phyloP scores from a whole-genome alignment of 2,113 vertebrate genomes.

The Gasterosteus aculeatus region DNA sequence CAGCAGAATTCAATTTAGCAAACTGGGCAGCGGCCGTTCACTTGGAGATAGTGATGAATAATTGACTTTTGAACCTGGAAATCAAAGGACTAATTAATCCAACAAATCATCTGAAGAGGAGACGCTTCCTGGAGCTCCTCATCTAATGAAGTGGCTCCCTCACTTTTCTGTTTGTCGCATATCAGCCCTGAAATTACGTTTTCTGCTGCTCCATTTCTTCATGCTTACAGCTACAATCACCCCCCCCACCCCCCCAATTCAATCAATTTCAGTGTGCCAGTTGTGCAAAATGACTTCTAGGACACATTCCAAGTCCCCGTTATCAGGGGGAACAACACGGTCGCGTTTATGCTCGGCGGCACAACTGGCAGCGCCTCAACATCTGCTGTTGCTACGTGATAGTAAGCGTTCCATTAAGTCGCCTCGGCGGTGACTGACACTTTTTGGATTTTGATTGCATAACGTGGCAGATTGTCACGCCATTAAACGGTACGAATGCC shows the following conservation, averaged over 20 bases:
- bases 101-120: not conserved
- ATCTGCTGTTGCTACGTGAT: slow-evolving; percentile 59
- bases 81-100: slow-evolving; percentile 26
- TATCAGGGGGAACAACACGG: slow-evolving; percentile 45
- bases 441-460: too few relatives aligned
- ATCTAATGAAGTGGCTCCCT: not conserved
- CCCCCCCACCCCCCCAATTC: too few relatives aligned
- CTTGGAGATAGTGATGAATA: not conserved
- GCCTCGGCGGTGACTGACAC: too few relatives aligned
- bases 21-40: not conserved
- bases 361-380: slow-evolving; percentile 54
- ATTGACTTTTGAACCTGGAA: slow-evolving; percentile 28
- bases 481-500: too few relatives aligned
- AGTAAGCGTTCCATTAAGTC: slow-evolving; percentile 58
- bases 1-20: slow-evolving; percentile 29
- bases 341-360: slow-evolving; percentile 51
- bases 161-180: not conserved
- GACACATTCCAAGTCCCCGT: slow-evolving; percentile 40
- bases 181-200: too few relatives aligned
- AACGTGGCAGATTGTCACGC: too few relatives aligned
- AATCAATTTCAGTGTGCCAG: slow-evolving; percentile 24
- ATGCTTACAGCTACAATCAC: slow-evolving; percentile 24
- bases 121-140: not conserved
- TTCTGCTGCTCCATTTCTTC: not conserved
- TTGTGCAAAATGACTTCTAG: slow-evolving; percentile 22